Percentiles rank a stretch among this genome's conserved stretches.
These are phyloP conservation scores for Diplogasteroides magnus DNA, from an alignment of 1,140 invertebrate species.

Conservation along the genomic window DNA sequence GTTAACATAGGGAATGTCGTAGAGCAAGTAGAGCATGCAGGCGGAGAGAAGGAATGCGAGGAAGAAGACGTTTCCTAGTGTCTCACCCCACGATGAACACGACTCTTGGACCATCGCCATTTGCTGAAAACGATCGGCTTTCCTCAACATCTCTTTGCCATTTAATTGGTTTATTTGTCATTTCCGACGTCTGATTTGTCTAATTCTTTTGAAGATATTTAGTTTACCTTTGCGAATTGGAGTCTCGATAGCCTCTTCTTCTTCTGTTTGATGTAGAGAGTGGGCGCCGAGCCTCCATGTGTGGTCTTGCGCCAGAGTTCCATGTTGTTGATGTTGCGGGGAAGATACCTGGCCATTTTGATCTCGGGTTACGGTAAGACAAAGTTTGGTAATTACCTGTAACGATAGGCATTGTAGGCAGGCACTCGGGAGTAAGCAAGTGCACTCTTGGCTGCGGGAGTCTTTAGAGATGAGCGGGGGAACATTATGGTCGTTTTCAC, in stretches of 20 bases:
- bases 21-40: slow-evolving; percentile 4
- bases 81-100: too few species aligned
- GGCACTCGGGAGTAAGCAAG: not conserved
- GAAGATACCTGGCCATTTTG: not conserved
- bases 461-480: not conserved
- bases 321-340: not conserved
- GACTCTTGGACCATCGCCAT: not conserved
- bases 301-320: not conserved
- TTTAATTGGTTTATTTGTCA: not conserved
- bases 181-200: not conserved
- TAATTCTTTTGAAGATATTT: not conserved
- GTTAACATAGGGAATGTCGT: slow-evolving; percentile 20
- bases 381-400: not conserved
- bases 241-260: not conserved
- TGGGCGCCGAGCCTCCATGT: not conserved
- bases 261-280: not conserved
- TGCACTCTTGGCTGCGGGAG: not conserved
- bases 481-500: too few species aligned
- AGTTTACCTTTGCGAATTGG: not conserved
- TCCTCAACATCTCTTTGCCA: not conserved
- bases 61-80: not conserved
- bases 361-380: not conserved
- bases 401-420: not conserved
- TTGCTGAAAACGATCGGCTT: not conserved
- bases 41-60: not conserved